These are phyloP conservation scores for Apoda limacodes DNA, from an alignment of 2,888 invertebrate species.

Conservation along the genomic window DNA sequence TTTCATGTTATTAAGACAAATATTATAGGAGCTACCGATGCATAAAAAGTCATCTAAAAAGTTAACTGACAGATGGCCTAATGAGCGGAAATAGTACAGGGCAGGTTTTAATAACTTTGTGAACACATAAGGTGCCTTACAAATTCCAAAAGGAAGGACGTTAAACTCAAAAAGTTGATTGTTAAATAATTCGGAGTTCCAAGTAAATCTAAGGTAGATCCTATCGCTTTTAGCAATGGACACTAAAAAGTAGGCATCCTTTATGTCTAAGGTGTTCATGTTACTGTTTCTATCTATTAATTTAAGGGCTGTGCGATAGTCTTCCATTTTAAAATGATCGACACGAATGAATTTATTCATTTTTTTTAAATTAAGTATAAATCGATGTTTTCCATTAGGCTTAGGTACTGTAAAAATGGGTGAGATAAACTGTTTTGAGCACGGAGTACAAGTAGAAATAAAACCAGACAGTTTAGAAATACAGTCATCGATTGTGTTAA, in stretches of 20 bases:
- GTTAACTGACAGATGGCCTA: conserved; percentile 9
- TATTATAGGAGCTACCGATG: background rate
- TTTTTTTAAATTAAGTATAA: conserved; percentile 7
- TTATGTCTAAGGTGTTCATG: conserved; percentile 6
- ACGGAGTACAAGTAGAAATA: conserved; percentile 11
- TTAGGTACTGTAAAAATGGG: conserved; percentile 15
- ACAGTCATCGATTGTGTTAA: too few species aligned
- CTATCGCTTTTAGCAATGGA: conserved; percentile 2
- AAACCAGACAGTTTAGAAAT: too few species aligned
- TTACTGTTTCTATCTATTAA: conserved; percentile 3
- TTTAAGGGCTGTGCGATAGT: conserved; percentile 7
- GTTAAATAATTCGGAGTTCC: too few species aligned
- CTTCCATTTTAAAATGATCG: conserved; percentile 9
- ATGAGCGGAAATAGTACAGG: conserved; percentile 6
- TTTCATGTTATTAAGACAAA: background rate
- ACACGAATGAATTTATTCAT: conserved; percentile 8
- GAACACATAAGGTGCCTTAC: conserved; percentile 16
- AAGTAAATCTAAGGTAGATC: conserved; percentile 4
- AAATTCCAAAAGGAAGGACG: conserved; percentile 13
- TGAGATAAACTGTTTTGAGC: conserved; percentile 12
- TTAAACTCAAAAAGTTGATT: conserved; percentile 1
- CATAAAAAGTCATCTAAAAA: background rate
- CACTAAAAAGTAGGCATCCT: conserved; percentile 7
- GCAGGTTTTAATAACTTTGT: conserved; percentile 20
- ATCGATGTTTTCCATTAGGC: conserved; percentile 6